Evolutionary conservation across 2,888 invertebrate species (phyloP).

Genomic region (Eledone cirrhosa): DNA sequence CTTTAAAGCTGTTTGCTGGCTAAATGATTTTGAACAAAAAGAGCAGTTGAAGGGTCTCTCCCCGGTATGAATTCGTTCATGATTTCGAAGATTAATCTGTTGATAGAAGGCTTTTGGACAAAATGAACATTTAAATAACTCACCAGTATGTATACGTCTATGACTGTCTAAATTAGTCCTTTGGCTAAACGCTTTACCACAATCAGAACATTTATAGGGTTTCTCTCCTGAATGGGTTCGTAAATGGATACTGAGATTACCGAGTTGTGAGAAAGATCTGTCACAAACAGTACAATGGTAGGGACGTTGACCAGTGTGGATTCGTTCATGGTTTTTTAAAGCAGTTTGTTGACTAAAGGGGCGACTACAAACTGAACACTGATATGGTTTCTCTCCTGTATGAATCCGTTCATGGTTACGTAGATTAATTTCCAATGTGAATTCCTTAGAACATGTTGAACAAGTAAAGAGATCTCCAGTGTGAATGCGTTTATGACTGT

Average conservation of each 20-base stretch:
- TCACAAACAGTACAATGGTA: conserved; percentile 16
- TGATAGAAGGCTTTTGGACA: conserved; percentile 24
- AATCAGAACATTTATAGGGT: conserved; percentile 10
- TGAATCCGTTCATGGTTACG: conserved; percentile 24
- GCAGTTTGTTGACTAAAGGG: conserved; percentile 16
- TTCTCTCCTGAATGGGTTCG: conserved; percentile 19
- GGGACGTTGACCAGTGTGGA: conserved; percentile 13
- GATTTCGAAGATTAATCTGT: conserved; percentile 20
- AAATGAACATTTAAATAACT: conserved; percentile 18
- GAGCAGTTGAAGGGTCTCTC: conserved; percentile 4
- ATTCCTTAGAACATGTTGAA: background rate
- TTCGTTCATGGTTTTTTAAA: conserved; percentile 13
- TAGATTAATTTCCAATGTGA: conserved; percentile 10
- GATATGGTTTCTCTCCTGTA: conserved; percentile 5
- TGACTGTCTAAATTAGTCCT: conserved; percentile 17
- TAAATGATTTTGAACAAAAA: conserved; percentile 18
- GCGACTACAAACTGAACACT: conserved; percentile 9
- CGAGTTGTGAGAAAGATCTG: conserved; percentile 10
- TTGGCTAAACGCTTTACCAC: conserved; percentile 21
- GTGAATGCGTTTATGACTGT: conserved; percentile 22
- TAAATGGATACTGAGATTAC: conserved; percentile 11
- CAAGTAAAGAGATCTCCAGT: conserved; percentile 12
- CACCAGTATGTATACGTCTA: conserved; percentile 21
- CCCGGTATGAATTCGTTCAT: conserved; percentile 1
- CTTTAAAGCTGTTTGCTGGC: conserved; percentile 16